These are phyloP conservation scores for Phyllopteryx taeniolatus DNA, from an alignment of 2,113 vertebrate genomes.

Conservation along the genomic window DNA sequence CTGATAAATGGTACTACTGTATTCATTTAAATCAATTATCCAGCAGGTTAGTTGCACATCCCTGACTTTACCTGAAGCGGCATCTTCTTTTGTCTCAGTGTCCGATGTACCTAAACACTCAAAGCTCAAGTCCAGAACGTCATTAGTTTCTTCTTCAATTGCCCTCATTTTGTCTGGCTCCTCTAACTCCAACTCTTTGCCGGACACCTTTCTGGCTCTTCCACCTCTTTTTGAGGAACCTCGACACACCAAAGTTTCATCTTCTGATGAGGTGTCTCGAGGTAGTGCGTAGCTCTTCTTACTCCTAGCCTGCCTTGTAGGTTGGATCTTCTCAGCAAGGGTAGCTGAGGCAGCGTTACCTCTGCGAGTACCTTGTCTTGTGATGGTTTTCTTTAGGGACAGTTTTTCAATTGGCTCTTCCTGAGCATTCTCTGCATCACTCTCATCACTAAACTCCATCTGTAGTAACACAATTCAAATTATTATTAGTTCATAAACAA, in stretches of 20 bases:
- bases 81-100: conserved; percentile 67
- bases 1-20: not conserved
- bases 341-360: conserved; percentile 28
- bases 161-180: conserved; percentile 77
- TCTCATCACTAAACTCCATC: conserved; percentile 88
- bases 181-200: conserved; percentile 1
- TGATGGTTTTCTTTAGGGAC: conserved; percentile 35
- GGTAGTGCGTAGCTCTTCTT: conserved; percentile 47
- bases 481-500: not conserved
- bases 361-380: conserved; percentile 25
- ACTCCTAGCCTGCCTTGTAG: conserved; percentile 29
- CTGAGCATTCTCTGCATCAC: conserved; percentile 73
- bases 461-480: conserved; percentile 35
- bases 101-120: conserved; percentile 75
- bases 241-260: not conserved
- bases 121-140: conserved; percentile 71
- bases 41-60: conserved; percentile 11
- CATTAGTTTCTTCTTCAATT: conserved; percentile 55
- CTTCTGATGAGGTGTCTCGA: conserved; percentile 46
- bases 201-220: conserved; percentile 30
- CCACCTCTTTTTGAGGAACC: conserved; percentile 39
- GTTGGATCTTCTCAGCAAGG: conserved; percentile 18
- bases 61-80: conserved; percentile 29
- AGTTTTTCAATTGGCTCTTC: conserved; percentile 16
- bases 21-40: not conserved